Evolutionary conservation across 2,888 invertebrate species (phyloP), one percentile per base, ranked within the genome.

Genomic region (Drosophila yooni): DNA sequence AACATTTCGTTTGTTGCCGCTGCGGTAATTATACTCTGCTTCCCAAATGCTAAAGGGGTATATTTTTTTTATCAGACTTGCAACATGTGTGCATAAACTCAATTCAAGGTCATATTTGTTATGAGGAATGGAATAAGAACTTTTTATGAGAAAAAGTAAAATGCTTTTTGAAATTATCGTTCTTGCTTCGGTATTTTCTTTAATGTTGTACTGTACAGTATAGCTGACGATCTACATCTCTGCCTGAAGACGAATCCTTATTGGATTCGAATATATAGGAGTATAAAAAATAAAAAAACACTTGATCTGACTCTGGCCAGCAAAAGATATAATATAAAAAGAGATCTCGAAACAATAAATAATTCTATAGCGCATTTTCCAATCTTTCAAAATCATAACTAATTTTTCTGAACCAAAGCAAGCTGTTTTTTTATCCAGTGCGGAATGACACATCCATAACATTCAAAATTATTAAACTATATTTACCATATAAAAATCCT

Each of bases 11-110:
- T 15, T 33, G 34, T 63, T 59, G 57, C 31, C 29, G 34, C 29
- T 56, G 81, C 61, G 81, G 59, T 61, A 70, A 57, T 8, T 40
- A 11, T 57, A 31, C 57, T 31, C 43, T 57, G 43, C 15, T n/a
- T 29, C 0, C 3, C 29, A 38, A 11, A 7, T 11, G 13, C 2
- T 1, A 27, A 18, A 11, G 0, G 7, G 6, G 56, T 8, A 56
- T 56, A 56, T 56, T 38, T 13, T 7, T 33, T 36, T 15, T 29
- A 11, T 1, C 0, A 2, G 1, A 3, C 3, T 29, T 6, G 29
- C 5, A 51, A 51, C 51, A 46, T 25, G 4, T 25, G 25, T 15
- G 1, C 25, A 46, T 25, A 15, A 46, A 25, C 46, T 3, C 21
- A 46, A 46, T 15, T 46, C 46, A 46, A 46, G 46, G 46, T 25